Base-by-base conservation (phyloP, 2,888 invertebrate genomes). In the Baccha elongata region DNA sequence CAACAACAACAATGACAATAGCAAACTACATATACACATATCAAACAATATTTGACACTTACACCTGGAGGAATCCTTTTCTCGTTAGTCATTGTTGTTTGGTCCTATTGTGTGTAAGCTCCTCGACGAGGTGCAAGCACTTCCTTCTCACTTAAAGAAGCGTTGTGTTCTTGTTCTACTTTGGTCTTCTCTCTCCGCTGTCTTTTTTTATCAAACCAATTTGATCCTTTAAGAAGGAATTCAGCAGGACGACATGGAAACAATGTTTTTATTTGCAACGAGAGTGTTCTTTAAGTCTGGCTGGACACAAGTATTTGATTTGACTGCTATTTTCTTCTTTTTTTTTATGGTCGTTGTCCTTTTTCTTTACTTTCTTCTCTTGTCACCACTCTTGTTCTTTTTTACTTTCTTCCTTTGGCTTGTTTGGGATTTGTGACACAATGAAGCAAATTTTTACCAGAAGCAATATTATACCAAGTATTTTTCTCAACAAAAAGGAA, bases 21-120 rank as follows among this genome's bases (percentile, higher is more conserved):
- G 46, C 65, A 65, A 69, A 73, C 69, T 80, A 74, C 5, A 53
- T 35, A n/a, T n/a, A n/a, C n/a, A n/a, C n/a, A n/a, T n/a, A n/a
- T 40, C 53, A 50, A 80, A 75, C 81, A 75, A 75, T 72, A 73
- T 83, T 83, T 83, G 76, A 78, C 76, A 86, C 87, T 87, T 86
- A 88, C 88, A 84, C 86, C 87, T 65, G 86, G 85, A 64, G 87
- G 83, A 78, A 87, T 86, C 84, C 86, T 87, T 86, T 87, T 88
- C 76, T 87, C 87, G 84, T 86, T 86, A 81, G 84, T 85, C 88
- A 88, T 88, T 86, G 83, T 87, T 85, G 78, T 79, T 84, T 52
- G 64, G 58, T 76, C 13, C 68, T 64, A 64, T 64, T 80, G 67
- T 74, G 42, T 84, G 37, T n/a, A n/a, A 42, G 46, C 52, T 50